Base-by-base conservation (phyloP, 2,797 vertebrate species). In the Rhynchotus rufescens region DNA sequence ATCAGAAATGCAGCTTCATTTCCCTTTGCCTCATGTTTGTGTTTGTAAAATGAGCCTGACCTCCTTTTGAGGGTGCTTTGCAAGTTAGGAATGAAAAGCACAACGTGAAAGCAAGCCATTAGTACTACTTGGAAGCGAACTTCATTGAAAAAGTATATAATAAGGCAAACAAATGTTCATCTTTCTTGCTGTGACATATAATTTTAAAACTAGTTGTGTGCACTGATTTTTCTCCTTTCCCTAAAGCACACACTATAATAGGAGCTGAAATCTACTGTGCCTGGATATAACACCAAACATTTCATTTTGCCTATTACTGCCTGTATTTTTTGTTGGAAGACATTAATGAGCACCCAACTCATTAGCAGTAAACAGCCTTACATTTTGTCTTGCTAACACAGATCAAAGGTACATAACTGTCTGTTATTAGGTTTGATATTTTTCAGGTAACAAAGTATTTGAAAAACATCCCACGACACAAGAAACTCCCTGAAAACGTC, bases 371-470 rank as follows among this genome's bases (percentile, higher is more conserved):
- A 96, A 75, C 90, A 97, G 79, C 68, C 68, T 95, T 80, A 72
- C 12, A 36, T 95, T 97, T 89, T 93, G 21, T 92, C 66, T 95
- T 94, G 84, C 81, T 84, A 82, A 59, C 57, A 49, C 84, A 91
- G 77, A 86, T 95, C 66, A 88, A 89, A 93, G 73, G 67, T 89
- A 38, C 34, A 85, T 74, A 95, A 95, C 85, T 88, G 69, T 91
- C 85, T 95, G 66, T 84, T 95, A 94, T 95, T 94, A 54, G 93
- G 64, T 93, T 96, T 93, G 72, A 28, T 96, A 88, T 93, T 97
- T 96, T 91, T 92, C 89, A 98, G 97, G 95, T 84, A 84, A 65
- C 42, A 83, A 92, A 95, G 74, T 76, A 79, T 77, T 84, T 86
- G 44, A 54, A 93, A 94, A 76, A 84, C 74, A 88, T 95, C 89